These are phyloP conservation scores for Archivesica marissinica DNA, from an alignment of 1,140 invertebrate genomes.

Conservation along the genomic window DNA sequence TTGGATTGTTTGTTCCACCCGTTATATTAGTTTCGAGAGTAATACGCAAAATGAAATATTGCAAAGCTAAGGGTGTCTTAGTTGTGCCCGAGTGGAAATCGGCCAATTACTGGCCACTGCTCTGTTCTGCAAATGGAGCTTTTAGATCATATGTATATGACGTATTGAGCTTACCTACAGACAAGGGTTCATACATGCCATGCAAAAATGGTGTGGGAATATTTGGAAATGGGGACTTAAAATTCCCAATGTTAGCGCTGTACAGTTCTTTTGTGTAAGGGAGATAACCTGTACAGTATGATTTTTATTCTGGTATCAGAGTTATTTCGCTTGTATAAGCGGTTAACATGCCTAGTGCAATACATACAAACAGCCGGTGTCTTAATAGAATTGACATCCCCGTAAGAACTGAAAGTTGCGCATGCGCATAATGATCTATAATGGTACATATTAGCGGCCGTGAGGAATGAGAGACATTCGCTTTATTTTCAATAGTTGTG, in stretches of 20 bases:
- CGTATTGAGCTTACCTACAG: background rate
- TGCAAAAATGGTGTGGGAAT: slow-evolving; percentile 16
- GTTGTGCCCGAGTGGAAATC: slow-evolving; percentile 7
- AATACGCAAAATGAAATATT: background rate
- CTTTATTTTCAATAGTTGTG: no score
- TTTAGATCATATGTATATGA: slow-evolving; percentile 24
- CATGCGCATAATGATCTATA: no score
- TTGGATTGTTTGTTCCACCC: slow-evolving; percentile 25
- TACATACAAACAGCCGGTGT: no score
- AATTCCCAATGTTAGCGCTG: slow-evolving; percentile 43
- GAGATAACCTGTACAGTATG: no score
- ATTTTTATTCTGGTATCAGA: no score
- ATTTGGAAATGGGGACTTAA: slow-evolving; percentile 27
- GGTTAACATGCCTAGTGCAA: no score
- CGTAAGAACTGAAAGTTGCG: no score
- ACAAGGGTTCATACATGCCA: slow-evolving; percentile 19
- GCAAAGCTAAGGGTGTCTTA: background rate
- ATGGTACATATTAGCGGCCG: no score
- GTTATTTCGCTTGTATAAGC: no score
- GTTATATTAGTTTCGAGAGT: slow-evolving; percentile 11
- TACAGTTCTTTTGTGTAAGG: no score
- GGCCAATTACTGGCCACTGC: slow-evolving; percentile 40
- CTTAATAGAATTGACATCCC: no score
- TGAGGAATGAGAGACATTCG: no score
- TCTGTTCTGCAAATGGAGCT: background rate